These are phyloP conservation scores for Drosophila kanapiae DNA, from an alignment of 1,140 invertebrate genomes.

Conservation along the genomic window DNA sequence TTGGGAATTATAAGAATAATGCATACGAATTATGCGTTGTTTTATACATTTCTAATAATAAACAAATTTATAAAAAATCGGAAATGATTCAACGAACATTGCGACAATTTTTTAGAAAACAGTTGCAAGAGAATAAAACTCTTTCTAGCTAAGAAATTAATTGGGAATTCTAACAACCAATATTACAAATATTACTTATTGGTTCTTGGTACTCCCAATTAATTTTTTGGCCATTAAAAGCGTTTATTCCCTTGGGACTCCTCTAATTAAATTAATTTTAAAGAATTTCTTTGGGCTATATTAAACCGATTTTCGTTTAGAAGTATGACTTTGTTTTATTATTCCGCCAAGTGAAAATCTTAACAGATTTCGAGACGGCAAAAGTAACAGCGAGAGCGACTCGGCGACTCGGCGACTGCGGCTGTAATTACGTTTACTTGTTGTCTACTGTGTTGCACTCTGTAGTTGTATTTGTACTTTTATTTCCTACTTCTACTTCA, in stretches of 20 bases:
- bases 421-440: slow-evolving; percentile 81
- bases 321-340: not conserved
- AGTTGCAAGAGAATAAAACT: not conserved
- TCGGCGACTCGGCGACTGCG: slow-evolving; percentile 17
- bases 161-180: not conserved
- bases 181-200: too few species aligned
- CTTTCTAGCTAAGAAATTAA: not conserved
- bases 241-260: too few species aligned
- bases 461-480: slow-evolving; percentile 23
- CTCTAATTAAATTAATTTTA: too few species aligned
- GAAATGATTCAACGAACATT: too few species aligned
- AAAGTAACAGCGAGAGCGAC: slow-evolving; percentile 28
- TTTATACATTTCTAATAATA: too few species aligned
- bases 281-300: too few species aligned
- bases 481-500: slow-evolving; percentile 16
- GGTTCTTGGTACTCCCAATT: too few species aligned
- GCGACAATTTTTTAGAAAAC: not conserved
- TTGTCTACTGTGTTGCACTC: slow-evolving; percentile 63
- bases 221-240: too few species aligned
- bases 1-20: not conserved
- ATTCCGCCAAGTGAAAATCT: slow-evolving; percentile 18
- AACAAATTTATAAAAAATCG: too few species aligned
- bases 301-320: too few species aligned
- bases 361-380: slow-evolving; percentile 31
- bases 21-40: too few species aligned